phyloP scores from a whole-genome alignment of 2,888 invertebrate species.

The Aspidapion aeneum region DNA sequence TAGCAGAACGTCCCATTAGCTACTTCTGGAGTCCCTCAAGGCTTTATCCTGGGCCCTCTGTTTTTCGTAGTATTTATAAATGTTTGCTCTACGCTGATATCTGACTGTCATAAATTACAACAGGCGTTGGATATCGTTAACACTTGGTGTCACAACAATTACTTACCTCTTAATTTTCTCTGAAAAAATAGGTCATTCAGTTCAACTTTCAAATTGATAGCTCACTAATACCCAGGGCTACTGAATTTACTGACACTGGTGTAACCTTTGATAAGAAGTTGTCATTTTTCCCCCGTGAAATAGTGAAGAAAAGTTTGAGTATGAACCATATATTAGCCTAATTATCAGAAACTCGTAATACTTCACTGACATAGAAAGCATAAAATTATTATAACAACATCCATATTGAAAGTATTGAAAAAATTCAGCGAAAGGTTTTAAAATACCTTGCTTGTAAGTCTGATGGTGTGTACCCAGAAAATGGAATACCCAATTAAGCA shows the following conservation, averaged over 20 bases:
- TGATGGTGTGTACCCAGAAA: too few species aligned
- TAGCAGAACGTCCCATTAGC: not conserved
- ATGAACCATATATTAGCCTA: not conserved
- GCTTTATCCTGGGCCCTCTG: not conserved
- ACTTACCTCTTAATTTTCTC: not conserved
- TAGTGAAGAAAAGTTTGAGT: not conserved
- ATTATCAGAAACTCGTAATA: not conserved
- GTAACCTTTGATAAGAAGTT: not conserved
- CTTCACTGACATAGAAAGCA: not conserved
- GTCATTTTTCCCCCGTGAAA: not conserved
- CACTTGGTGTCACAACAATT: not conserved
- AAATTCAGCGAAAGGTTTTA: too few species aligned
- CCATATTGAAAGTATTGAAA: too few species aligned
- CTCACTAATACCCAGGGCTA: not conserved
- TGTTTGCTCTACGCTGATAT: not conserved
- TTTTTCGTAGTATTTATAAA: not conserved
- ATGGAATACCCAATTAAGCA: too few species aligned
- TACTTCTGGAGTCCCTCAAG: not conserved
- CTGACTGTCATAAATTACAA: not conserved
- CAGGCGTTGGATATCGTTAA: not conserved
- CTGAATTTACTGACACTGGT: not conserved
- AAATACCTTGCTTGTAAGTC: too few species aligned
- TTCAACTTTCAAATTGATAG: not conserved
- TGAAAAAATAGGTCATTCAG: not conserved
- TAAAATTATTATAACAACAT: not conserved